Evolutionary conservation across 2,888 invertebrate genomes (phyloP).

Genomic region (Sepiola atlantica): DNA sequence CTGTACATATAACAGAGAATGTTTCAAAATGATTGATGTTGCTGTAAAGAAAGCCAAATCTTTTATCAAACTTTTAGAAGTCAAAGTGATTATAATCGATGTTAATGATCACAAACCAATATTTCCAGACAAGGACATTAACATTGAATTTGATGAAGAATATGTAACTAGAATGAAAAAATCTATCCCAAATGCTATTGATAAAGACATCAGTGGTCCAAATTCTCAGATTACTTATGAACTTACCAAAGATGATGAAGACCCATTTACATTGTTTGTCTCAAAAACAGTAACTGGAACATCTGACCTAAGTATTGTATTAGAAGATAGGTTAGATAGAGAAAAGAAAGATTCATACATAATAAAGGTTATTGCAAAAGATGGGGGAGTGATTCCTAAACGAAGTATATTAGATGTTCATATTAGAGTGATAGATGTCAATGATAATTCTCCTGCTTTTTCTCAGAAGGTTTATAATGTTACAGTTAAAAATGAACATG

Average conservation of each 20-base stretch:
- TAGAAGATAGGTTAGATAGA: constrained; percentile 47
- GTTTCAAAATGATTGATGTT: constrained; percentile 24
- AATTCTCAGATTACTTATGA: background rate
- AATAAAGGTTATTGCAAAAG: constrained; percentile 47
- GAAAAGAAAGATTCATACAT: constrained; percentile 38
- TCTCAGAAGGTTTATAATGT: constrained; percentile 18
- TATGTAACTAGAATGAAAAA: constrained; percentile 34
- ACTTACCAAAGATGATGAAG: background rate
- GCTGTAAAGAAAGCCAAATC: background rate
- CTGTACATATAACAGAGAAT: constrained; percentile 13
- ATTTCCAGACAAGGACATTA: background rate
- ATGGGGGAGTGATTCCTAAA: constrained; percentile 46
- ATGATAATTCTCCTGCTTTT: constrained; percentile 53
- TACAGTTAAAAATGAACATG: background rate
- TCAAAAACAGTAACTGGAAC: background rate
- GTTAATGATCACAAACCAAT: constrained; percentile 51
- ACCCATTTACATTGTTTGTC: background rate
- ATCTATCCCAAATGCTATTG: background rate
- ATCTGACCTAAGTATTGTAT: background rate
- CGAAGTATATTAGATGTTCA: constrained; percentile 46
- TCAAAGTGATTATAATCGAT: constrained; percentile 48
- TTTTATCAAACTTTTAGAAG: constrained; percentile 7
- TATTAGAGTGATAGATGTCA: constrained; percentile 49
- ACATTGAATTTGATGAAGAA: constrained; percentile 47
- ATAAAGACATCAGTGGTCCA: background rate